Base-by-base conservation (phyloP, 2,888 invertebrate genomes). In the Tetragonula carbonaria region DNA sequence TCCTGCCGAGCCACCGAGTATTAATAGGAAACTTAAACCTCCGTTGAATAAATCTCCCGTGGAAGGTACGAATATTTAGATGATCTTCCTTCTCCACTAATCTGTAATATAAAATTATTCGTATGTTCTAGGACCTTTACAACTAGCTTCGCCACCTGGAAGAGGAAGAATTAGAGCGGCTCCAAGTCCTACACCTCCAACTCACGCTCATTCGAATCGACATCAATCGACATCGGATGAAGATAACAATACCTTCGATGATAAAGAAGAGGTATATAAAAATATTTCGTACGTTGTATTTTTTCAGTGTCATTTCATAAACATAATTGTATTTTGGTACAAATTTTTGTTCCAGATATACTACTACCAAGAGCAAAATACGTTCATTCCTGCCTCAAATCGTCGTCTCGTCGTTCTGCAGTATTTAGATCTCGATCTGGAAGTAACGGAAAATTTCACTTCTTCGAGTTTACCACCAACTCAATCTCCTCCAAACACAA, bases 381-480 rank as follows among this genome's bases (percentile, higher is more conserved):
- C 91, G 23, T 93, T 94, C 77, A 90, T 92, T 85, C 94, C 93
- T 45, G 93, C 92, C 8, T 93, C 94, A n/a, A 92, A 92, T 86
- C 92, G 92, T 53, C 92, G 92, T 55, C 86, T 94, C 62, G 94
- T 93, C 57, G 93, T 94, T 86, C 94, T 97, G 89, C 98, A 99
- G 92, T 99, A 99, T 95, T 96, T 98, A 86, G 98, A 98, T 95
- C 95, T 99, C 86, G 98, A 98, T 95, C 96, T 97, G 28, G 97
- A 97, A 88, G 95, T 96, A 1, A 95, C 96, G 0, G 94, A 94
- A 84, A 94, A 88, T 82, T 93, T 93, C 85, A 88, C 93, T 6
- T 92, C 95, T 0, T 92, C 94, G 0, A 93, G 94, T 81, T 93
- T 95, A 65, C 94, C 95, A 23, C 86, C 90, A 18, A 92, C 94